Evolutionary conservation across 64 coral and sea anemone genomes (phyloP).

Genomic region (Stichodactyla mertensii): DNA sequence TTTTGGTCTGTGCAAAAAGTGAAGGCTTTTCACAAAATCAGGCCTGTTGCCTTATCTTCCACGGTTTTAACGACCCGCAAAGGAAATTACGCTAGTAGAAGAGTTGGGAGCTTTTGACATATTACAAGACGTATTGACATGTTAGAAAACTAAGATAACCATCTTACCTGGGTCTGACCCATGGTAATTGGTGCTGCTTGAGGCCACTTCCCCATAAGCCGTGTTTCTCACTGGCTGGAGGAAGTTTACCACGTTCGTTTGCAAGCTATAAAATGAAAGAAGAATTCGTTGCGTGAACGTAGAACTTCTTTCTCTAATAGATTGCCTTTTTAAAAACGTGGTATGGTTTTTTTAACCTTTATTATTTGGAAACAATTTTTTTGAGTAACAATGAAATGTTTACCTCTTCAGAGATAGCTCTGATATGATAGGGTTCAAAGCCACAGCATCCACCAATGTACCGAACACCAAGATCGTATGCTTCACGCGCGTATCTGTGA

Average conservation of each 20-base stretch:
- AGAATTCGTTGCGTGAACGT: not conserved
- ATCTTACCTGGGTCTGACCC: conserved; percentile 27
- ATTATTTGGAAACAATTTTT: no score
- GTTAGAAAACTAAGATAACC: not conserved
- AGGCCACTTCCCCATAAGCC: conserved; percentile 28
- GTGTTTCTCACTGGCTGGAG: conserved; percentile 34
- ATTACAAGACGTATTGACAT: no score
- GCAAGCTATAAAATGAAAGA: conserved; percentile 9
- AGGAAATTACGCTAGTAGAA: no score
- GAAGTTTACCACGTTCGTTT: conserved; percentile 24
- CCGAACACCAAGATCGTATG: conserved; percentile 43
- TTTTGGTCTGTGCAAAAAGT: no score
- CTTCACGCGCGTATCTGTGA: conserved; percentile 36
- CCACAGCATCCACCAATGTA: conserved; percentile 60
- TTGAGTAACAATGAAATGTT: not conserved
- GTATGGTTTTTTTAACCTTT: no score
- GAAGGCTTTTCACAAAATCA: no score
- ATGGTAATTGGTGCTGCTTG: conserved; percentile 30
- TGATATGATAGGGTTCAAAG: conserved; percentile 49
- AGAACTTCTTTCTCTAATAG: not conserved
- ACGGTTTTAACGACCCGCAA: no score
- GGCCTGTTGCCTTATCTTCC: no score
- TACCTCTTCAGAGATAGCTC: conserved; percentile 64
- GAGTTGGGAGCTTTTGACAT: no score
- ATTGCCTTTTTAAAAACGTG: not conserved